phyloP scores from a whole-genome alignment of 2,113 vertebrate genomes.

The Bothrops jararaca region DNA sequence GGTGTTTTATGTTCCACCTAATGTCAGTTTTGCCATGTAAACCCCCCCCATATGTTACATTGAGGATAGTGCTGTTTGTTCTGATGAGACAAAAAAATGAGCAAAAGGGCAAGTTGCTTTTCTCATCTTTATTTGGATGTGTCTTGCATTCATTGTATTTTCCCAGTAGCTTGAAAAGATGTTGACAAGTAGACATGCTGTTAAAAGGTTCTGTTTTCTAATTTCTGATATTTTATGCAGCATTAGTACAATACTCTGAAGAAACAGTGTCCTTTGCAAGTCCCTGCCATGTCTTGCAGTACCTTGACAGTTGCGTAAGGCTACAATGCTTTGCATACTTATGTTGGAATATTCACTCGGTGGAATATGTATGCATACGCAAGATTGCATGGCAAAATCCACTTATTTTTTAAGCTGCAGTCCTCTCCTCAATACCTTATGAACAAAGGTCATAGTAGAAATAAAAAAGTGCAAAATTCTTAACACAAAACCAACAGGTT shows the following conservation, averaged over 20 bases:
- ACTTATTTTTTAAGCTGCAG: not conserved
- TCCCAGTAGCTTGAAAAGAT: not conserved
- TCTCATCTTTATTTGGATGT: not conserved
- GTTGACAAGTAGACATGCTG: not conserved
- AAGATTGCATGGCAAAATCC: not conserved
- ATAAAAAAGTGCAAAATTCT: not conserved
- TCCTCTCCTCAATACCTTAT: not conserved
- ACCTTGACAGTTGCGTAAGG: not conserved
- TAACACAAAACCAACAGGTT: not conserved
- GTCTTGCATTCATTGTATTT: not conserved
- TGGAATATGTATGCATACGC: not conserved
- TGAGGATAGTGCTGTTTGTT: not conserved
- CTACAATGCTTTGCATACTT: not conserved
- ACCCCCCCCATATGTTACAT: not conserved
- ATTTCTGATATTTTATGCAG: not conserved
- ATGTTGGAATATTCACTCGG: not conserved
- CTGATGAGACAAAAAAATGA: not conserved
- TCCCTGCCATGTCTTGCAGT: not conserved
- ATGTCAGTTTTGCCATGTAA: not conserved
- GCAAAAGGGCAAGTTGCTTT: not conserved
- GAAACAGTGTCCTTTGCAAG: not conserved
- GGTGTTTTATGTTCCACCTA: not conserved
- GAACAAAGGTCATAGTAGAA: not conserved
- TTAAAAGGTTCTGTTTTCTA: not conserved
- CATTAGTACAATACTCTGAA: not conserved